Evolutionary conservation across 1,140 invertebrate genomes (phyloP), one percentile per base, ranked within the genome.

Genomic region (Euura lappo): DNA sequence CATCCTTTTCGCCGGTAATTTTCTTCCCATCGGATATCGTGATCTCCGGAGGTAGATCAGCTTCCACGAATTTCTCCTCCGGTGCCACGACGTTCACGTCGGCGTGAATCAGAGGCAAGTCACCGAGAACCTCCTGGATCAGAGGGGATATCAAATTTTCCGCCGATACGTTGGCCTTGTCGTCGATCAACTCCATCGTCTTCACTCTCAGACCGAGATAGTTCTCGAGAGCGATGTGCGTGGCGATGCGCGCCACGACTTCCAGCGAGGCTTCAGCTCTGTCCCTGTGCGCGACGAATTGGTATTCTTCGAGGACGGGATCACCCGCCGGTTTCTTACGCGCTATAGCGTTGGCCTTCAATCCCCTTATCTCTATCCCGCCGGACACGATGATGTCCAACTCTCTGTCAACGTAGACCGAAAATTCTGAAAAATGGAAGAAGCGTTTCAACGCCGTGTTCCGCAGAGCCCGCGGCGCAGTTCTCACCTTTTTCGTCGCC

Each of bases 191-290:
- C 84, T 97, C 96, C 4, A 96, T 86, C 3, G 92, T 89, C 77
- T 93, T 95, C 0, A 97, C 87, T 84, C 93, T 94, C 43, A 90
- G 88, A 0, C 85, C 87, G 43, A 89, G 81, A 44, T 90, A 83
- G 84, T 97, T 97, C 82, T 98, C 97, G 0, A 97, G 81, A 0
- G 93, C 90, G 1, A 97, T 81, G 79, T 98, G 94, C 3, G 92
- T 85, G 60, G 91, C 85, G 0, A 91, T 73, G 45, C 92, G 85
- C 2, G 93, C 79, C 3, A 90, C 86, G 65, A 90, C 88, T 69
- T 86, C 79, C 2, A 88, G 60, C 0, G 79, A 74, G 0, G 76
- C 68, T 71, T 84, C 75, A 0, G 74, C 72, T 67, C 68, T 74
- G 65, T 88, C 86, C 1, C 77, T 75, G 68, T 88, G 71, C 0